These are phyloP conservation scores for Pedicia rivosa DNA, from an alignment of 2,888 invertebrate species.

Conservation along the genomic window DNA sequence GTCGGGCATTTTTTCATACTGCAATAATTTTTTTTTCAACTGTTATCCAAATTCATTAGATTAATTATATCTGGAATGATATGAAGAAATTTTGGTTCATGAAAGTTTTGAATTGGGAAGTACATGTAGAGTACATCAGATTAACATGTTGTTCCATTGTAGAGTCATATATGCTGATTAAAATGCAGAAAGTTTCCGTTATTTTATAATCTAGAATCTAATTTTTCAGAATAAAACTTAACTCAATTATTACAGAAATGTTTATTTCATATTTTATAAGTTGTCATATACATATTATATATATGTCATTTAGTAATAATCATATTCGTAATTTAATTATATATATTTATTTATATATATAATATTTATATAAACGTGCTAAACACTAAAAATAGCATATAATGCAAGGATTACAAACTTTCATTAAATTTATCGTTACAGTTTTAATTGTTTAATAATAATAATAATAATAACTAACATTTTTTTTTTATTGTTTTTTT, in stretches of 20 bases:
- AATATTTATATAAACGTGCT: conserved; percentile 3
- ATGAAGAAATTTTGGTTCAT: too few species aligned
- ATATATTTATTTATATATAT: neutral
- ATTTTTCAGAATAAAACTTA: too few species aligned
- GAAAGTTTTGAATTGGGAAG: too few species aligned
- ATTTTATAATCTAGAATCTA: too few species aligned
- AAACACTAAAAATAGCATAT: conserved; percentile 5
- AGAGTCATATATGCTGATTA: too few species aligned
- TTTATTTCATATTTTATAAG: conserved; percentile 1
- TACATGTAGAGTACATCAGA: too few species aligned
- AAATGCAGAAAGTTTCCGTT: too few species aligned
- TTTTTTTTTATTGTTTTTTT: neutral
- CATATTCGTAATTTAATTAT: neutral
- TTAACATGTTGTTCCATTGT: too few species aligned
- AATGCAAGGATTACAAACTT: conserved; percentile 1
- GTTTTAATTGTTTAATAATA: neutral
- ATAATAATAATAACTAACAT: neutral
- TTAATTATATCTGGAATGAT: too few species aligned
- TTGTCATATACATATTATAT: neutral
- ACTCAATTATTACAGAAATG: conserved; percentile 6
- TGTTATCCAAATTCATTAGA: too few species aligned
- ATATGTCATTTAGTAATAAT: neutral
- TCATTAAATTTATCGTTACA: neutral
- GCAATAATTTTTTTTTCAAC: too few species aligned
- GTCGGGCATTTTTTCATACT: too few species aligned